Conservation (phyloP, 2,888 invertebrate species). For the Cosmorhoe ocellata region DNA sequence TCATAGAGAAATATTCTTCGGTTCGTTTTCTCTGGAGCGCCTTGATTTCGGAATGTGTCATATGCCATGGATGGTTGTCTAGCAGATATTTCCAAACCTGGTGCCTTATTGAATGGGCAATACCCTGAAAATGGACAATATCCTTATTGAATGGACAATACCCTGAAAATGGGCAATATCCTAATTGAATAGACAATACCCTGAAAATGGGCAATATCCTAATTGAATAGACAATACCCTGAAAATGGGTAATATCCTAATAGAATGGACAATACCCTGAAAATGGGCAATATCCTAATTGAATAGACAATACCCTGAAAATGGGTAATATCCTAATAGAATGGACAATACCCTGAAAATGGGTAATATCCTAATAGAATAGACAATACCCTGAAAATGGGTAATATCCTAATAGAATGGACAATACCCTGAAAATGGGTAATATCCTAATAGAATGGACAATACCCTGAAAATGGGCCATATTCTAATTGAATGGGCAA, state of each 20-base stretch:
- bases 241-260: conserved; percentile 76
- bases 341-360: conserved; percentile 88
- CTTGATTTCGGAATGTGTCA: conserved; percentile 87
- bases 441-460: conserved; percentile 85
- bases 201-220: conserved; percentile 78
- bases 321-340: conserved; percentile 80
- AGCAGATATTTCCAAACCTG: conserved; percentile 98
- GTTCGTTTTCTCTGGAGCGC: conserved; percentile 87
- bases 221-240: conserved; percentile 91
- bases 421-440: conserved; percentile 87
- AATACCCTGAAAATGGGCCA: conserved; percentile 85
- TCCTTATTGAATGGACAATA: conserved; percentile 87
- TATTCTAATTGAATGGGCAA: conserved; percentile 85
- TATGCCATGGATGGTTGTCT: conserved; percentile 93
- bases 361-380: conserved; percentile 82
- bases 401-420: conserved; percentile 83
- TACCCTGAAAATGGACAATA: conserved; percentile 83
- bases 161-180: conserved; percentile 82
- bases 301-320: conserved; percentile 89
- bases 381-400: conserved; percentile 87
- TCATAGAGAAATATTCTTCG: conserved; percentile 96
- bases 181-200: conserved; percentile 90
- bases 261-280: conserved; percentile 89
- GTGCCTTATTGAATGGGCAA: conserved; percentile 87
- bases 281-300: conserved; percentile 75